phyloP scores from a whole-genome alignment of 1,140 invertebrate genomes.

The Brachionus rotundiformis region DNA sequence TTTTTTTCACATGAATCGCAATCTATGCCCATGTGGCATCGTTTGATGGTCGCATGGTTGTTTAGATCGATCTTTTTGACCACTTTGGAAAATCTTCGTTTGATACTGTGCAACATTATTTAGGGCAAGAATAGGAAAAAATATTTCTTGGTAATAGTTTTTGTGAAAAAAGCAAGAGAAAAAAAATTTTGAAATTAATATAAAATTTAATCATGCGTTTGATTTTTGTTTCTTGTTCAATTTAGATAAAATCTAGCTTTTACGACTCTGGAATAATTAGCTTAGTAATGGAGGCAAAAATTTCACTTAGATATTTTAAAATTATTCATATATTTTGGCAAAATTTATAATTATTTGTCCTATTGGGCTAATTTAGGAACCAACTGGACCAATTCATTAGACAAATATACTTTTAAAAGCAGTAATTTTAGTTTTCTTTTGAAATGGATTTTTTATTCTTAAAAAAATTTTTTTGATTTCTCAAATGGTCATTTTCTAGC shows the following conservation, averaged over 20 bases:
- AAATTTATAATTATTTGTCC: neutral
- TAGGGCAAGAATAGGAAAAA: neutral
- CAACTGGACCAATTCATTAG: neutral
- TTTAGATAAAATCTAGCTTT: neutral
- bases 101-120: conserved; percentile 1
- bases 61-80: neutral
- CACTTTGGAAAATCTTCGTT: conserved; percentile 24
- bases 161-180: neutral
- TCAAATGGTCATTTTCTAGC: too few species aligned
- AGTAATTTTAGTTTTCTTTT: too few species aligned
- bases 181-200: neutral
- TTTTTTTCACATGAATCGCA: neutral
- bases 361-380: neutral
- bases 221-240: neutral
- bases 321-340: neutral
- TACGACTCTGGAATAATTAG: conserved; percentile 7
- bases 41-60: neutral
- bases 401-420: too few species aligned
- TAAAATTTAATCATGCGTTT: conserved; percentile 15
- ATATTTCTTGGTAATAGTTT: neutral
- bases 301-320: neutral
- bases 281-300: conserved; percentile 1
- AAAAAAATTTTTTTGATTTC: too few species aligned
- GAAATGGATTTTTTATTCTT: too few species aligned
- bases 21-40: neutral